Conservation (phyloP, 2,888 invertebrate genomes). For the Ecdyonurus torrentis region DNA sequence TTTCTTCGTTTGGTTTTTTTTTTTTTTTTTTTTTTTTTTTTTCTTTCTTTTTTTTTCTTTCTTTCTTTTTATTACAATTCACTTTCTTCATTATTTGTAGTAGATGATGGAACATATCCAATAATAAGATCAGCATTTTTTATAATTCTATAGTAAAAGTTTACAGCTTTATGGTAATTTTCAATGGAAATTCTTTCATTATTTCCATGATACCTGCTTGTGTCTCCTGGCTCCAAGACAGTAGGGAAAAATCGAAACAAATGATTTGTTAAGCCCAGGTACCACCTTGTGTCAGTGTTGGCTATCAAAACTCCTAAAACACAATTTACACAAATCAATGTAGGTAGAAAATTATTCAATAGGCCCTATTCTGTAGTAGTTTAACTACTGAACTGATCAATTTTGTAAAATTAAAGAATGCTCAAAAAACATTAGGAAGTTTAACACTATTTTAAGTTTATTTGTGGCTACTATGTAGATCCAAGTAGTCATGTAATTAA, state of each 20-base stretch:
- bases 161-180: constrained; percentile 27
- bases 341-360: too few species aligned
- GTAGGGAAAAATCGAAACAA: constrained; percentile 30
- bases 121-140: constrained; percentile 24
- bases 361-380: too few species aligned
- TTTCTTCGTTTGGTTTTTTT: not conserved
- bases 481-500: too few species aligned
- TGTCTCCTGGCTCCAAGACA: constrained; percentile 19
- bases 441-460: too few species aligned
- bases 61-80: constrained; percentile 8
- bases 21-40: not conserved
- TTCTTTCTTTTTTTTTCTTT: not conserved
- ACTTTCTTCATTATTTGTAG: constrained; percentile 23
- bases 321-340: too few species aligned
- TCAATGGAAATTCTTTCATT: constrained; percentile 29
- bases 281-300: constrained; percentile 31
- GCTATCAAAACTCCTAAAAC: constrained; percentile 21
- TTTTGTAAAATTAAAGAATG: too few species aligned
- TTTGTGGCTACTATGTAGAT: too few species aligned
- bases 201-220: constrained; percentile 28
- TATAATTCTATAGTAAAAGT: constrained; percentile 30
- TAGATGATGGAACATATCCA: constrained; percentile 28
- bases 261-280: constrained; percentile 24
- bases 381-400: too few species aligned
- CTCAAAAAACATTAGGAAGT: too few species aligned